Conservation (phyloP, 2,113 vertebrate genomes). For the Orientallactaga bullata region DNA sequence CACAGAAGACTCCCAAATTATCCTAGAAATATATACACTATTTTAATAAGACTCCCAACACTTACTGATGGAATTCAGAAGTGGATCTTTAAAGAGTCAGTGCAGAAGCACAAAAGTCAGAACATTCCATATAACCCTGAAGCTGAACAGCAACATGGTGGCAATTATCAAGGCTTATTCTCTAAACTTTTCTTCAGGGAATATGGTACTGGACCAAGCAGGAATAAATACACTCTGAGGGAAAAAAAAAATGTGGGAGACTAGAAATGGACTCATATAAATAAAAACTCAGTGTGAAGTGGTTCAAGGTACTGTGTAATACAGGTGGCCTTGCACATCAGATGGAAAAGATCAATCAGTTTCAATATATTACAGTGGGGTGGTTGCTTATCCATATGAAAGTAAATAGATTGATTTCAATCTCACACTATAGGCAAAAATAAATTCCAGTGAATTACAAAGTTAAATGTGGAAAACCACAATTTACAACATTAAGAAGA, state of each 20-base stretch:
- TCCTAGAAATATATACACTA: background rate
- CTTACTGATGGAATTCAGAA: slow-evolving; percentile 1
- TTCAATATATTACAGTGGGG: background rate
- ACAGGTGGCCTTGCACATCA: background rate
- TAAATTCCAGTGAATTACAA: slow-evolving; percentile 5
- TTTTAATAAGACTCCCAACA: background rate
- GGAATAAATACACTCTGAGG: too few relatives aligned
- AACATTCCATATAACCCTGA: background rate
- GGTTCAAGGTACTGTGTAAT: background rate
- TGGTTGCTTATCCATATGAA: background rate
- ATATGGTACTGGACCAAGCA: background rate
- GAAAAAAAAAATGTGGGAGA: too few relatives aligned
- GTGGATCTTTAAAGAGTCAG: background rate
- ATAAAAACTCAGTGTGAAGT: background rate
- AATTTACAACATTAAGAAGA: background rate
- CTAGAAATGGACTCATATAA: too few relatives aligned
- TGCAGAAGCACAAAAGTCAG: background rate
- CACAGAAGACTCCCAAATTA: background rate
- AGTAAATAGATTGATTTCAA: background rate
- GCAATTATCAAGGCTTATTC: background rate
- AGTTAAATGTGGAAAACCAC: slow-evolving; percentile 33
- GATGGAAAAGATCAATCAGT: background rate
- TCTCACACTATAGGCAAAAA: background rate
- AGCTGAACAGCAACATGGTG: background rate
- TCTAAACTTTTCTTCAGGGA: background rate